Base-by-base conservation (phyloP, 2,888 invertebrate genomes). In the Eristalis intricaria region DNA sequence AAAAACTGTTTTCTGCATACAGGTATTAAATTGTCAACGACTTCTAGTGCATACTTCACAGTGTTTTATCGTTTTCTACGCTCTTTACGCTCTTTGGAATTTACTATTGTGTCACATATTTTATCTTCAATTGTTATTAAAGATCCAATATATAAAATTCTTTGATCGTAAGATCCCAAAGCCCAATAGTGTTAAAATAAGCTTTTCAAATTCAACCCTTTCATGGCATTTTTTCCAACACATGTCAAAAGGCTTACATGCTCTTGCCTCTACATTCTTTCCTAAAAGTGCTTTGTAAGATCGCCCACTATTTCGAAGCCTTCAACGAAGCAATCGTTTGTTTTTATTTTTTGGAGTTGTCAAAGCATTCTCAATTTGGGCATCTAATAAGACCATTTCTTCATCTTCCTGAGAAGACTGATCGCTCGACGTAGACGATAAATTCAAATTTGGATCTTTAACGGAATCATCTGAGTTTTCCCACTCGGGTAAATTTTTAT, bases 301-400 rank as follows among this genome's bases (percentile, higher is more conserved):
- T 38, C 11, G 40, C 23, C 65, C 43, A 66, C 40, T 66, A 66
- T 66, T 66, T 66, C 65, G 23, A 23, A 66, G 40, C 43, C 23
- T 26, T 3, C 43, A 43, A 13, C 65, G 65, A 40, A 66, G 65
- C 4, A 15, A 4, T 40, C 2, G 43, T 7, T 26, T 66, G 23
- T 26, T 43, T 26, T 66, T 66, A 13, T 8, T 26, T 43, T 43
- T 66, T 66, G 43, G 66, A 4, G 23, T 66, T 0, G 7, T 0
- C 10, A 66, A n/a, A 4, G 66, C 66, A 4, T 66, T 43, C n/a
- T 66, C 66, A 23, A 43, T 66, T 66, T 66, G 66, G 10, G 66
- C 4, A 5, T n/a, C 66, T 10, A 66, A 22, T 7, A 22, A 0
- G 1, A 22, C 8, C 22, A 66, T n/a, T n/a, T 66, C 66, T 13